A percentile compares a stretch with the other conserved stretches of the same genome.
Evolutionary conservation across 2,888 invertebrate genomes (phyloP).

Genomic region (Sphinx pinastri): DNA sequence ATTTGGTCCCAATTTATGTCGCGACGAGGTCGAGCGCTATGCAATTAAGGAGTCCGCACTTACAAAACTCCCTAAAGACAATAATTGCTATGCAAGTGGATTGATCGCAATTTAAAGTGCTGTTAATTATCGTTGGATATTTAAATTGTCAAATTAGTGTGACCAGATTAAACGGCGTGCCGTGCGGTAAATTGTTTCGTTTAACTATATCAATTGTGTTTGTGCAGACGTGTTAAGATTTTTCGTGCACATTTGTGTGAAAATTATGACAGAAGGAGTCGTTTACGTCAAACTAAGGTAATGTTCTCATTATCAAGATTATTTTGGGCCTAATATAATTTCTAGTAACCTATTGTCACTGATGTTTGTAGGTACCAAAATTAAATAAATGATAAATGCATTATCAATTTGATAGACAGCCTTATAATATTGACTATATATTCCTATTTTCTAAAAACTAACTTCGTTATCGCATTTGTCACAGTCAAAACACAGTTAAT

Average conservation of each 20-base stretch:
- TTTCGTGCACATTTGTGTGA: background rate
- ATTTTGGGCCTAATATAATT: too few relatives aligned
- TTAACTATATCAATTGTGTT: conserved; percentile 3
- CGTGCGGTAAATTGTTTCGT: conserved; percentile 9
- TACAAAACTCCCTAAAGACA: conserved; percentile 39
- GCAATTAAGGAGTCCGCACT: conserved; percentile 43
- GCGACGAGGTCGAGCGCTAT: conserved; percentile 35
- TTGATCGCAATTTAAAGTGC: conserved; percentile 50
- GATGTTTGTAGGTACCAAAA: too few relatives aligned
- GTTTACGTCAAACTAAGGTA: background rate
- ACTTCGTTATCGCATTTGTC: too few relatives aligned
- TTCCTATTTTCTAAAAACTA: too few relatives aligned
- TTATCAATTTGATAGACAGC: too few relatives aligned
- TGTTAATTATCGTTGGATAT: conserved; percentile 46
- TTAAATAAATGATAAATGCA: too few relatives aligned
- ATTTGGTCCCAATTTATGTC: conserved; percentile 41
- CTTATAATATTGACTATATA: too few relatives aligned
- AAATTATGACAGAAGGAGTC: background rate
- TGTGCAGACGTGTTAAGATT: background rate
- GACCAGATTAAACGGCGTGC: conserved; percentile 26
- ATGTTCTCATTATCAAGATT: too few relatives aligned
- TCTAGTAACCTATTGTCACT: too few relatives aligned
- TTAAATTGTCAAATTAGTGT: conserved; percentile 35
- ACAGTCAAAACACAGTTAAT: too few relatives aligned
- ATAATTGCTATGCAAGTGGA: conserved; percentile 45